These are phyloP conservation scores for Tipula lateralis DNA, from an alignment of 2,888 invertebrate genomes.

Conservation along the genomic window DNA sequence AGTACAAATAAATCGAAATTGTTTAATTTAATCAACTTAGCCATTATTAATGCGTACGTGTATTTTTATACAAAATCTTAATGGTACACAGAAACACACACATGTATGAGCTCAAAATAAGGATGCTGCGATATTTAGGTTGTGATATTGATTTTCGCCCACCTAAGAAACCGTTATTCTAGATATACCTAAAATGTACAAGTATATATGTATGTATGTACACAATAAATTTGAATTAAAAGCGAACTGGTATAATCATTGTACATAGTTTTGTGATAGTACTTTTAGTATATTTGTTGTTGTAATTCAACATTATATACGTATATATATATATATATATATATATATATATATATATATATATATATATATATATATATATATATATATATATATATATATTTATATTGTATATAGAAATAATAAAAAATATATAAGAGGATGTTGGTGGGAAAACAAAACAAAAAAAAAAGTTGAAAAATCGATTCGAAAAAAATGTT, in stretches of 20 bases:
- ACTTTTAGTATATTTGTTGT: background rate
- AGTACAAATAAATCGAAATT: background rate
- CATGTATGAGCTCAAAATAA: background rate
- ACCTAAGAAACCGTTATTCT: background rate
- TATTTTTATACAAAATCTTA: background rate
- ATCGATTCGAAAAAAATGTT: constrained; percentile 25
- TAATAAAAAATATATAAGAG: background rate
- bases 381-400: background rate
- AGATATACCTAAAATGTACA: background rate
- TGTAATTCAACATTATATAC: background rate
- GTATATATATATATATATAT: background rate
- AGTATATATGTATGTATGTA: too few species aligned
- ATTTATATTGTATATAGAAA: background rate
- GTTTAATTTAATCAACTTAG: background rate
- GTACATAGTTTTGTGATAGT: background rate
- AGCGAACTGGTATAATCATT: background rate
- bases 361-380: background rate
- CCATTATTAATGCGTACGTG: background rate
- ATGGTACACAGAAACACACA: too few species aligned
- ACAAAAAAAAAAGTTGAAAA: constrained; percentile 26
- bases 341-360: too few species aligned
- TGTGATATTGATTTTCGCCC: background rate
- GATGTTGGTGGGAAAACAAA: constrained; percentile 25
- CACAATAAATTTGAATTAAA: constrained; percentile 19
- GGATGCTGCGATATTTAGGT: background rate